Base-by-base conservation (phyloP, 2,888 invertebrate genomes). In the Hesperia comma region DNA sequence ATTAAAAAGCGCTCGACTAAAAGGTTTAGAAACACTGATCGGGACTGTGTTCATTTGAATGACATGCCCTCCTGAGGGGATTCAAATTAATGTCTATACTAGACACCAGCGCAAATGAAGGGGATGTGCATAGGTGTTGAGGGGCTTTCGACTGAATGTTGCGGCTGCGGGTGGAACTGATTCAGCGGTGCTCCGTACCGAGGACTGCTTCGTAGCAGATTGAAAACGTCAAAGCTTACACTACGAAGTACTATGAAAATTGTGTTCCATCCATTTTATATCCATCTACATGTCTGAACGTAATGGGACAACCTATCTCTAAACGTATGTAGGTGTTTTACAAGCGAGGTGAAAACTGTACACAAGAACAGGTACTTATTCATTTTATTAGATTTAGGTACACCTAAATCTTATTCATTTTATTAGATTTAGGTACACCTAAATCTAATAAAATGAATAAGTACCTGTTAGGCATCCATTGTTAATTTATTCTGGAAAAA, bases 41-140 rank as follows among this genome's bases (percentile, higher is more conserved):
- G 21, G 26, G n/a, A 19, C 63, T 60, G 33, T 66, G 66, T 66
- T 66, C 66, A 66, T 66, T 66, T 66, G 43, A 51, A 66, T 66
- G 57, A 43, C 54, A 66, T 46, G 43, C 64, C 43, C 60, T 66
- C 53, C 43, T 66, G 43, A 58, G 54, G 60, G 66, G 54, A 60
- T 66, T 60, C 53, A 66, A 66, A 66, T 66, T 66, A 66, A 66
- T 60, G 66, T 60, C 60, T 60, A 66, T 60, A 60, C 66, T 60
- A 64, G 51, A 64, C 58, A 60, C 53, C 51, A 51, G 58, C 17
- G 40, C 53, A 64, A 64, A 58, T 64, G 64, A 64, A 64, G 64
- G 64, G 64, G 58, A 58, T 53, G 53, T 41, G 40, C 49, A 37
- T 49, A 40, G 57, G 55, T 63, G 56, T 56, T 63, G 56, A 63